A percentile compares a stretch with the other conserved stretches of the same genome.
Conservation (phyloP, 2,113 vertebrate species). For the Saccopteryx leptura region DNA sequence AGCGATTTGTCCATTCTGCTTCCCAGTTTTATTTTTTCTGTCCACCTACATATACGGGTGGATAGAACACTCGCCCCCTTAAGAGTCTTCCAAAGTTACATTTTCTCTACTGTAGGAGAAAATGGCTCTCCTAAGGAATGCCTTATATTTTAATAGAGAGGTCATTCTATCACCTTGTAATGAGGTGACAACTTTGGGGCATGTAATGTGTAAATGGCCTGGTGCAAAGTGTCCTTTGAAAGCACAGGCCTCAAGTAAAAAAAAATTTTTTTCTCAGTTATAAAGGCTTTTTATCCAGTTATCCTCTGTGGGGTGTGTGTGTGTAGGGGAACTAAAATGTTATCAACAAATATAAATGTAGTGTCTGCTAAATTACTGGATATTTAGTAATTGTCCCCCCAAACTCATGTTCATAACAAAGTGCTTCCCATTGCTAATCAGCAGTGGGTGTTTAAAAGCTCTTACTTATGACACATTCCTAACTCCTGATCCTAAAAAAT, state of each 20-base stretch:
- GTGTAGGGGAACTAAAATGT: neutral
- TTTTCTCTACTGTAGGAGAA: neutral
- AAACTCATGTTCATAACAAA: neutral
- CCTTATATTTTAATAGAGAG: neutral
- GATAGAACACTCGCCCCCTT: neutral
- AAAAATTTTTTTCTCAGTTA: neutral
- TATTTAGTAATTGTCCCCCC: neutral
- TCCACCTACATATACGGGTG: neutral
- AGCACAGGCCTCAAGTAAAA: neutral
- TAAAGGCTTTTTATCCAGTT: neutral
- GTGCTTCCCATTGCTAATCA: neutral
- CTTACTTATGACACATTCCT: neutral
- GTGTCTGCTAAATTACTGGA: neutral
- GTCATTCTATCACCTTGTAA: neutral
- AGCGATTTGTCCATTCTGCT: neutral
- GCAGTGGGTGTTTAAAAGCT: conserved; percentile 1
- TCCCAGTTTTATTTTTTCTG: neutral
- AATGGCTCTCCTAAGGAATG: neutral
- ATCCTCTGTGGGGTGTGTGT: neutral
- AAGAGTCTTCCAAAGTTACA: conserved; percentile 1
- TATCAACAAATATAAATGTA: conserved; percentile 8
- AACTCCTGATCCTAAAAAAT: conserved; percentile 2
- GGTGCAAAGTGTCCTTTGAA: conserved; percentile 11
- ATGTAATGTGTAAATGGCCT: neutral
- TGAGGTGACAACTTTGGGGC: neutral